phyloP scores from a whole-genome alignment of 2,797 vertebrate species.

The Halcyon leucocephala region DNA sequence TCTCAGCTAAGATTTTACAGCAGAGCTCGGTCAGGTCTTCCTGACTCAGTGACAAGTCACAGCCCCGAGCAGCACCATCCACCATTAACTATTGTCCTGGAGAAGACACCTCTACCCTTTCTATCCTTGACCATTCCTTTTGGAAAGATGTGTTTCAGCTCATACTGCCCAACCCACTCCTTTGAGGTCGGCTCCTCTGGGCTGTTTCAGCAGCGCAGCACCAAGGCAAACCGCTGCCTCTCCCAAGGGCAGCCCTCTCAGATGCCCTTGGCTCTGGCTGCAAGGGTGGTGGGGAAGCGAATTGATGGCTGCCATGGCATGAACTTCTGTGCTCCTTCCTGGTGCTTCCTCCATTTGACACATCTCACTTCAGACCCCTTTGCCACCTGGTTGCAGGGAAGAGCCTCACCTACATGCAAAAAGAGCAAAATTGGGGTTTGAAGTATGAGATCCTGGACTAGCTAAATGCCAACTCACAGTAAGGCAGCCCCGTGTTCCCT shows the following conservation, averaged over 20 bases:
- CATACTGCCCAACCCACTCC: background rate
- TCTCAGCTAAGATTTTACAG: background rate
- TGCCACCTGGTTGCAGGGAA: background rate
- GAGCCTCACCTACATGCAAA: background rate
- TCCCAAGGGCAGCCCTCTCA: background rate
- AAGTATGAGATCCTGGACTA: background rate
- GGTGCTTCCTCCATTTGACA: background rate
- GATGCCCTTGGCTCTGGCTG: background rate
- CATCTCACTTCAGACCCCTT: rapidly evolving
- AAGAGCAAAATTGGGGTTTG: background rate
- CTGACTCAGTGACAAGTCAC: background rate
- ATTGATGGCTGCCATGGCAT: rapidly evolving
- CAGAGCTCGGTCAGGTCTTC: background rate
- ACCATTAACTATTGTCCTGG: rapidly evolving
- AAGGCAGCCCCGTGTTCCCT: background rate
- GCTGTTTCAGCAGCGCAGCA: rapidly evolving
- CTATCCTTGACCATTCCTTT: background rate
- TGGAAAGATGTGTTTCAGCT: background rate
- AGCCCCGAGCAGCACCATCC: background rate
- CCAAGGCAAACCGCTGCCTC: background rate
- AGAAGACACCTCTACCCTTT: background rate
- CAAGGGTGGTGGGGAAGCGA: background rate
- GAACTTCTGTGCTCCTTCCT: rapidly evolving
- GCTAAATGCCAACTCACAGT: background rate
- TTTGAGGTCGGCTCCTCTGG: background rate